Base-by-base conservation (phyloP, 2,888 invertebrate species). In the Tigriopus californicus region DNA sequence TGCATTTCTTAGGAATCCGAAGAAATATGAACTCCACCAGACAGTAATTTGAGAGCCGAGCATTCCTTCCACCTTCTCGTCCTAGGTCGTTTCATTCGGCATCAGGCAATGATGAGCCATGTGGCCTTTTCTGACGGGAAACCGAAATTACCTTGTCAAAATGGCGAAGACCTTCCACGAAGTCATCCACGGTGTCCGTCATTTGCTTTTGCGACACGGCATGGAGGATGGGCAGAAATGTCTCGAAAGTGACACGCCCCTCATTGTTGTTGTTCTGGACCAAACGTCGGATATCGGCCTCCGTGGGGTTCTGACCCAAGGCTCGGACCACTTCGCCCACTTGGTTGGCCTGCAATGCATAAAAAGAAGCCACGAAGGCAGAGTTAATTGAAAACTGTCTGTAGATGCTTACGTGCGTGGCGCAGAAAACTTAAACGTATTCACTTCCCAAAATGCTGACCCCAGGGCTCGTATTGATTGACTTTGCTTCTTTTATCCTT, bases 251-350 rank as follows among this genome's bases (percentile, higher is more conserved):
- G 68, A 98, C 91, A 66, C 98, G 80, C 69, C 94, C 91, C 71
- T 98, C 97, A 12, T 40, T 24, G 18, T 59, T 59, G 18, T 59
- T 25, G 15, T 59, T 88, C 68, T 88, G 83, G 15, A 94, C 91
- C 72, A 92, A 94, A 70, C 95, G 95, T 72, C 90, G 92, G 11
- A 99, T 95, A 72, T 98, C 97, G 12, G 90, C 87, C 71, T 99
- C 97, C 0, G 97, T 98, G 44, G 98, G 98, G 74, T 99, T 99
- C 73, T 97, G 97, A 1, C 95, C 94, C 61, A 98, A 76, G 1
- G 98, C 95, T 54, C 98, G 77, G 58, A 98, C 75, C 1, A 94
- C 97, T 73, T 98, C 97, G 3, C 98, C 98, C 61, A 99, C 87
- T 75, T 98, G 95, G 48, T 85, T 80, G 42, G 49, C 41, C 58